Base-by-base conservation (phyloP, 2,888 invertebrate species). In the Ephialtes manifestator region DNA sequence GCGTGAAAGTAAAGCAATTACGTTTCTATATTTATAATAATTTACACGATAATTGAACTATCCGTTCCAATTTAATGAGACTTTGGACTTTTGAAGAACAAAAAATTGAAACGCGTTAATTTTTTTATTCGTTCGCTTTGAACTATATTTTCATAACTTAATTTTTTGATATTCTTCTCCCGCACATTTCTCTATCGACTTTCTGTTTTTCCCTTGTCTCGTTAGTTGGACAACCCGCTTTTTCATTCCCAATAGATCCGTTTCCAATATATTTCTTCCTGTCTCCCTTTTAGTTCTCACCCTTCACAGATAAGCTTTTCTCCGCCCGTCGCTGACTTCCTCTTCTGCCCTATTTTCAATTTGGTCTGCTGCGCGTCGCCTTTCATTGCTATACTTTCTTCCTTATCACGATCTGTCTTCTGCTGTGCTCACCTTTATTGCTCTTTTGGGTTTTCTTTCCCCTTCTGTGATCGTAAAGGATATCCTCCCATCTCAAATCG, bases 321-420 rank as follows among this genome's bases (percentile, higher is more conserved):
- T 55, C 20, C 55, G 20, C 55, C 10, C 24, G 20, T 55, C 20
- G 11, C 55, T 3, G 18, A 7, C 24, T 20, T 53, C 20, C 10
- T 20, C 24, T 53, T 55, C 24, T 55, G 20, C 24, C 8, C 20
- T 55, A 20, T 55, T 55, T 55, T 55, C 55, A 55, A 55, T 55
- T 20, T 24, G 3, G 24, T 7, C 1, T 20, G n/a, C 5, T 20
- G 53, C 18, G 20, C 53, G 18, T 53, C 53, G 53, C n/a, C 53
- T 53, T 53, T 53, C 53, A 20, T 53, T 20, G 53, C 55, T 55
- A 20, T 20, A 20, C 55, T 55, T 20, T 24, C 20, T 11, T 55
- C 24, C 55, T 55, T 24, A 20, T 55, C 55, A 7, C 55, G 20
- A 24, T 24, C 24, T 55, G 55, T 20, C 55, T 55, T 24, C 20